Base-by-base conservation (phyloP, 2,797 vertebrate genomes). In the Pterois miles region DNA sequence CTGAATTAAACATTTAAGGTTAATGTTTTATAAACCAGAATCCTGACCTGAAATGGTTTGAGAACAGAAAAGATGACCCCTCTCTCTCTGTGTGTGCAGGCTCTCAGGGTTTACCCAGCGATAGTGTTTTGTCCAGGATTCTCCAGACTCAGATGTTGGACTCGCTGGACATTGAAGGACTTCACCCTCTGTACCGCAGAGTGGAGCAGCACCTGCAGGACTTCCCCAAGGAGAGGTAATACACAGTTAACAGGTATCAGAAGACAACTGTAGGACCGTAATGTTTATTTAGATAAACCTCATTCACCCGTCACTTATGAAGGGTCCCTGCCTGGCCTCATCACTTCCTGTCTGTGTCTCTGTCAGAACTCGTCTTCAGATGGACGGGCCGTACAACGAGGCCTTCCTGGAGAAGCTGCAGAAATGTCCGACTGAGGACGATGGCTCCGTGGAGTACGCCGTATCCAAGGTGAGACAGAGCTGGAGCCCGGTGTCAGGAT, bases 121-220 rank as follows among this genome's bases (percentile, higher is more conserved):
- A 96, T 93, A 98, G 97, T 57, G 96, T 99, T 68, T 93, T 99
- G 81, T 97, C 94, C 87, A 96, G 96, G 95, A 97, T 97, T 67
- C 97, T 98, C 57, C 97, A 98, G 89, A 96, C 96, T 79, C 98
- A 99, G 95, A 98, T 98, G 97, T 91, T 99, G 89, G 98, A 99
- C 93, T 95, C 93, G 79, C 89, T 98, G 92, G 98, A 99, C 90
- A 97, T 99, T 1, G 98, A 99, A 89, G 98, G 98, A 62, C 93
- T 99, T 81, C 96, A 97, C 80, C 98, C 97, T 33, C 91, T 99
- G 83, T 99, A 98, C 91, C 95, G 93, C 38, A 92, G 96, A 65
- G 94, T 99, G 43, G 97, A 99, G 80, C 96, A 96, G 59, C 96
- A 99, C 90, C 93, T 99, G 77, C 96, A 97, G 76, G 95, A 98